These are phyloP conservation scores for Drusus annulatus DNA, from an alignment of 1,140 invertebrate genomes.

Conservation along the genomic window DNA sequence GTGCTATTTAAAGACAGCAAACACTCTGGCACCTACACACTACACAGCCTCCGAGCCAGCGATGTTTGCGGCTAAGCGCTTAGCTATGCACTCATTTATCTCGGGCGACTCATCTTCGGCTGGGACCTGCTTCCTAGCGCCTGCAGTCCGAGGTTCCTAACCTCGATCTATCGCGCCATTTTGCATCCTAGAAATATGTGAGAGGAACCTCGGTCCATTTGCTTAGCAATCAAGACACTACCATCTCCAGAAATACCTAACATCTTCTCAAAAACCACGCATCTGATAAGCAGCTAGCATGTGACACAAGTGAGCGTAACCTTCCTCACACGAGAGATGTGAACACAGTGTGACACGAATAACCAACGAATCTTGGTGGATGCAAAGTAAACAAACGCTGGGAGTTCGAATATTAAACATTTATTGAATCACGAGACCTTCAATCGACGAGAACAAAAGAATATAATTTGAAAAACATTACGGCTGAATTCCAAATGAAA, in stretches of 20 bases:
- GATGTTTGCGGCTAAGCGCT: not conserved
- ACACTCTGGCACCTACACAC: too few species aligned
- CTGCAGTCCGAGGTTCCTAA: not conserved
- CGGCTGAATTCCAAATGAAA: not conserved
- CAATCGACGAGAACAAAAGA: too few species aligned
- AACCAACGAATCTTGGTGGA: not conserved
- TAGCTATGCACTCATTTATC: not conserved
- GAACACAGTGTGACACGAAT: not conserved
- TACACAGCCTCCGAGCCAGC: not conserved
- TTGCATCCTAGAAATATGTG: constrained; percentile 33
- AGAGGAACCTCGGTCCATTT: constrained; percentile 3
- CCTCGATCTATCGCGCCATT: constrained; percentile 21
- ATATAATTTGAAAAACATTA: not conserved
- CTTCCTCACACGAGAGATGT: not conserved
- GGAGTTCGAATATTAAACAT: not conserved
- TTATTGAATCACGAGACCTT: not conserved
- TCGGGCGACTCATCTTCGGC: not conserved
- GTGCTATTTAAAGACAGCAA: not conserved
- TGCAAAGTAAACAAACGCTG: not conserved
- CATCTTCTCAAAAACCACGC: not conserved
- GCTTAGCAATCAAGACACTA: not conserved
- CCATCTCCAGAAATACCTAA: not conserved
- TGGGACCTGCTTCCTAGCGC: not conserved
- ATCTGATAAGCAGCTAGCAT: constrained; percentile 3
- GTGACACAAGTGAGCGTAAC: not conserved